phyloP scores from a whole-genome alignment of 2,113 vertebrate genomes.

The Mesitornis unicolor region DNA sequence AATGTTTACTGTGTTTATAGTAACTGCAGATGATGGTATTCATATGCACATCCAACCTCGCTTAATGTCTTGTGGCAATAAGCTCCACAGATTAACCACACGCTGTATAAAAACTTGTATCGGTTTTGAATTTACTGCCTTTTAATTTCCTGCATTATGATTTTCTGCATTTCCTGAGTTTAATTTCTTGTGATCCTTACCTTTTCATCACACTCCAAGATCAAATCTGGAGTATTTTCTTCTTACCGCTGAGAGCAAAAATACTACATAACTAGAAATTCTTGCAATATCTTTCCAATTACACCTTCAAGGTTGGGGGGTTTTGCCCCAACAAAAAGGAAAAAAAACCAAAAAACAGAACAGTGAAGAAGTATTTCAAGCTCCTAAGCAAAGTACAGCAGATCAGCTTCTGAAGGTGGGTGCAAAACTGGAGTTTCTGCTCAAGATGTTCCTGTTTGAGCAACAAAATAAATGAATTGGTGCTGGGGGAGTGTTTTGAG shows the following conservation, averaged over 20 bases:
- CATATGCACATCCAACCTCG: background rate
- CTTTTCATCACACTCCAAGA: background rate
- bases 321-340: background rate
- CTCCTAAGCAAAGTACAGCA: background rate
- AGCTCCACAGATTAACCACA: constrained; percentile 27
- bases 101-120: background rate
- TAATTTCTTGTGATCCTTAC: background rate
- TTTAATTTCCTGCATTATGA: constrained; percentile 49
- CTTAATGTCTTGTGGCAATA: background rate
- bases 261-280: background rate
- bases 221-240: background rate
- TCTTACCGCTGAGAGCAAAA: background rate
- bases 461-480: background rate
- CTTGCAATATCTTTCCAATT: background rate
- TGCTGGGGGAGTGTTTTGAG: background rate
- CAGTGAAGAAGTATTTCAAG: background rate
- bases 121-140: background rate
- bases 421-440: background rate
- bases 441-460: background rate
- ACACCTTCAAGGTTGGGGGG: background rate
- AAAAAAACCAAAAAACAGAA: background rate
- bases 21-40: background rate
- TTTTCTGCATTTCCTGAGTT: constrained; percentile 26
- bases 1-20: background rate
- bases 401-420: background rate